Conservation (phyloP, 2,113 vertebrate genomes). For the Cyanoliseus patagonus region DNA sequence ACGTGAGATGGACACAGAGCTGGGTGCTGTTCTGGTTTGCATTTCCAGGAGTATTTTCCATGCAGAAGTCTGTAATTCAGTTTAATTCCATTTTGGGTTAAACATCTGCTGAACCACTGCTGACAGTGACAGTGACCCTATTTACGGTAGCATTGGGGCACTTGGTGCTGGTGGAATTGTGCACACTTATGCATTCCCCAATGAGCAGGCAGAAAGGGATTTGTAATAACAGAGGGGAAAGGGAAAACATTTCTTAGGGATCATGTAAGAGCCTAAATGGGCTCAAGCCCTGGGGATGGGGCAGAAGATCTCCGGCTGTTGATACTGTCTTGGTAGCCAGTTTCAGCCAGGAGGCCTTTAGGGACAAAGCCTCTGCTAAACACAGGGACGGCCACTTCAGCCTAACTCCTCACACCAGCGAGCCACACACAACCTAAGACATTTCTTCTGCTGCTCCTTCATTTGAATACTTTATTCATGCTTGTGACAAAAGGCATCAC, state of each 20-base stretch:
- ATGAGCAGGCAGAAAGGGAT: background rate
- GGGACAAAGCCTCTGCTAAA: background rate
- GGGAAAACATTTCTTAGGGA: background rate
- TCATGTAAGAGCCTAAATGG: accelerated
- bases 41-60: accelerated
- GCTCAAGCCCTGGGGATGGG: background rate
- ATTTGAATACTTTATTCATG: background rate
- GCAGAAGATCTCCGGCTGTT: background rate
- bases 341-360: background rate
- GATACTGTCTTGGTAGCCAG: accelerated
- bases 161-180: background rate
- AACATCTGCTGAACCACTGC: background rate
- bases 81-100: background rate
- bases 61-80: background rate
- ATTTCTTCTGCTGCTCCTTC: background rate
- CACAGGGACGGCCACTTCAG: background rate
- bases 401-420: background rate
- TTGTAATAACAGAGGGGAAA: background rate
- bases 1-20: background rate
- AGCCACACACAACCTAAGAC: background rate
- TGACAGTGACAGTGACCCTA: background rate
- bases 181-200: background rate
- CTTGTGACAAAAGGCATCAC: background rate
- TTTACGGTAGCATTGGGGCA: accelerated
- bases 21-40: background rate